Evolutionary conservation across 2,888 invertebrate genomes (phyloP).

Genomic region (Flexamia atlantica): DNA sequence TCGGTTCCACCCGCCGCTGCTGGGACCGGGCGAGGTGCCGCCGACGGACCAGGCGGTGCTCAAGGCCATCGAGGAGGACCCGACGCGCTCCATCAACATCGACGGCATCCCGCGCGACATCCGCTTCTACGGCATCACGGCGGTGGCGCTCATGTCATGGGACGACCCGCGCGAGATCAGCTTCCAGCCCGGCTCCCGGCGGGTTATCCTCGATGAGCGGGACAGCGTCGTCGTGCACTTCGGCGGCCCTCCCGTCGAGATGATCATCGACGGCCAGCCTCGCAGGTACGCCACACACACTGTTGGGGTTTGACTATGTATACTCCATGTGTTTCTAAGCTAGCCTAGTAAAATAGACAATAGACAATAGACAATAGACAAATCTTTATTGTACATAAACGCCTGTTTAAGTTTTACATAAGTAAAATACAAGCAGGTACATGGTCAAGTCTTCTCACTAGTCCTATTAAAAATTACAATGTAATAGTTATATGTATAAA

Average conservation of each 20-base stretch:
- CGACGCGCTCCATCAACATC: slow-evolving; percentile 88
- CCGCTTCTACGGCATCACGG: slow-evolving; percentile 90
- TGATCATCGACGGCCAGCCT: slow-evolving; percentile 81
- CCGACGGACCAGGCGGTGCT: slow-evolving; percentile 75
- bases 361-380: too few relatives aligned
- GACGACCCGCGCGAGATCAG: slow-evolving; percentile 92
- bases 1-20: slow-evolving; percentile 66
- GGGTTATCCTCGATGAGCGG: slow-evolving; percentile 85
- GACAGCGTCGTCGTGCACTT: slow-evolving; percentile 68
- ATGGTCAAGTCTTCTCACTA: too few relatives aligned
- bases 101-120: slow-evolving; percentile 90
- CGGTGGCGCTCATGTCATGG: slow-evolving; percentile 90
- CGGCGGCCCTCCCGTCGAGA: slow-evolving; percentile 79
- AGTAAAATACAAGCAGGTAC: too few relatives aligned
- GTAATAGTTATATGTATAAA: too few relatives aligned
- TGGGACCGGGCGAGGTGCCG: slow-evolving; percentile 73
- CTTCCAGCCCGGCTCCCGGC: slow-evolving; percentile 88
- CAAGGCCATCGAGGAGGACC: slow-evolving; percentile 81
- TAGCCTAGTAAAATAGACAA: too few relatives aligned
- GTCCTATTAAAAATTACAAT: too few relatives aligned
- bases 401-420: too few relatives aligned
- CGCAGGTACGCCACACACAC: too few relatives aligned
- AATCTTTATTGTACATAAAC: too few relatives aligned
- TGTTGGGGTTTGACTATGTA: too few relatives aligned
- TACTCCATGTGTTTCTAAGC: too few relatives aligned